Conservation (phyloP, 2,113 vertebrate genomes). For the Ceyx cyanopectus region DNA sequence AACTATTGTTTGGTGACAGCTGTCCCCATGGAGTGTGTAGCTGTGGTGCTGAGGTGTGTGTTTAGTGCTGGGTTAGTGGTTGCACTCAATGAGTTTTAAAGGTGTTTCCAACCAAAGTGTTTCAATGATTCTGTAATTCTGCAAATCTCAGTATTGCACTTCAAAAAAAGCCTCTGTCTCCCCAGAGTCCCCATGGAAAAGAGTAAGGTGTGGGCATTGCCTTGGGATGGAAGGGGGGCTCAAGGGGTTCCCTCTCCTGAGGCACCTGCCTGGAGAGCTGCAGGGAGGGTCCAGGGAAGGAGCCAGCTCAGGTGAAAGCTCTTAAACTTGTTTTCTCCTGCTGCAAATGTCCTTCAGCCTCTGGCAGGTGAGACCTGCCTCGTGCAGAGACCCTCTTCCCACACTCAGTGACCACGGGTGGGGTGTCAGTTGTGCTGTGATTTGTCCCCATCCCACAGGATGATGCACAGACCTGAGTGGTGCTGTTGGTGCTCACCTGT, state of each 20-base stretch:
- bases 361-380: background rate
- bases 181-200: accelerated
- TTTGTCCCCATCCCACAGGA: accelerated
- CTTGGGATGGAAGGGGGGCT: accelerated
- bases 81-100: background rate
- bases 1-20: background rate
- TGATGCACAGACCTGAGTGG: accelerated
- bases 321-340: background rate
- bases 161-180: accelerated
- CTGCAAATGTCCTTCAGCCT: accelerated
- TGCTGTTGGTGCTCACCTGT: accelerated
- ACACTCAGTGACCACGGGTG: accelerated
- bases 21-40: accelerated
- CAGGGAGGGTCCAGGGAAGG: background rate
- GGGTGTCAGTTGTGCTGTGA: accelerated
- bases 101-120: background rate
- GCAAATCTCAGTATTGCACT: background rate
- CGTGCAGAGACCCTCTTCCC: no score
- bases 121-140: background rate
- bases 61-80: background rate
- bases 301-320: background rate
- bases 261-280: background rate
- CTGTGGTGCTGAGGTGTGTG: background rate
- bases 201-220: background rate
- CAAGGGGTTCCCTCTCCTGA: background rate